Percentiles rank a stretch among this genome's conserved stretches.
phyloP scores from a whole-genome alignment of 1,140 invertebrate species.

The Drosophila watanabei region DNA sequence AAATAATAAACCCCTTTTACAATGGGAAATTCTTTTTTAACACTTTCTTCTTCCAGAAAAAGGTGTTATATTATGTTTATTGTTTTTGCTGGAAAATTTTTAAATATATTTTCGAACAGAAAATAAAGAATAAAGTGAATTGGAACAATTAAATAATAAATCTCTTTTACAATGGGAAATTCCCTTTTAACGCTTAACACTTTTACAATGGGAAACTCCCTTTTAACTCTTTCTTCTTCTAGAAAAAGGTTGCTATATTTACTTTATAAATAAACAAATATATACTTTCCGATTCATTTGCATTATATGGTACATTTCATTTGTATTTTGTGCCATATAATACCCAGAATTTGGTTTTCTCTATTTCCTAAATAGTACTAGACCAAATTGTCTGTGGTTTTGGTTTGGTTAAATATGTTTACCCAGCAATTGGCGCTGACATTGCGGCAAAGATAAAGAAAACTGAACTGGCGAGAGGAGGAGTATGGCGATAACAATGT shows the following conservation, averaged over 20 bases:
- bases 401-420: slow-evolving; percentile 59
- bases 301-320: neutral
- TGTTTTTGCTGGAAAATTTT: neutral
- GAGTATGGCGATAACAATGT: slow-evolving; percentile 63
- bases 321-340: slow-evolving; percentile 11
- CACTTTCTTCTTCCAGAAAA: neutral
- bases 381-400: slow-evolving; percentile 27
- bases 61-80: neutral
- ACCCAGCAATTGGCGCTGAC: slow-evolving; percentile 61
- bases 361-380: slow-evolving; percentile 13
- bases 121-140: neutral
- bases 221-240: neutral
- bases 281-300: slow-evolving; percentile 7
- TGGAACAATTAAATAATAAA: neutral
- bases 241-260: neutral
- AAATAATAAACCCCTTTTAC: no score
- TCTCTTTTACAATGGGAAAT: no score
- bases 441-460: slow-evolving; percentile 61
- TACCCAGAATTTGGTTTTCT: slow-evolving; percentile 14
- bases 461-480: slow-evolving; percentile 33
- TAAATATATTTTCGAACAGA: neutral
- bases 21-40: no score
- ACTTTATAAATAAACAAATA: neutral
- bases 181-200: no score
- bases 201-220: neutral